Percentiles rank a stretch among this genome's conserved stretches.
These are phyloP conservation scores for Tachuris rubrigastra DNA, from an alignment of 2,113 vertebrate species.

Conservation along the genomic window DNA sequence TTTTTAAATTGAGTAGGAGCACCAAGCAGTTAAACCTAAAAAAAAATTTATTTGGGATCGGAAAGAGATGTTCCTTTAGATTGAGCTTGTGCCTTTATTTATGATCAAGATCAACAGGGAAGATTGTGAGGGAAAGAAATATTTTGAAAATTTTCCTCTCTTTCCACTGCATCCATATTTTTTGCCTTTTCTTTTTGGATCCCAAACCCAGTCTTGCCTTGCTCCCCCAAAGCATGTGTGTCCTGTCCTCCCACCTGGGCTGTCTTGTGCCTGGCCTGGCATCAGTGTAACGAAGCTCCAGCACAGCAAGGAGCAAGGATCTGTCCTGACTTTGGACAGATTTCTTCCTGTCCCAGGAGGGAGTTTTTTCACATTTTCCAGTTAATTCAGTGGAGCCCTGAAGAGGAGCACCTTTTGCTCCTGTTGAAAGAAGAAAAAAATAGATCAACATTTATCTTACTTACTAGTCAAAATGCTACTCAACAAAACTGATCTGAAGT, in stretches of 20 bases:
- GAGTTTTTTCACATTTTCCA: neutral
- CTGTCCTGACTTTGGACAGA: neutral
- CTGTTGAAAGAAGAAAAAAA: neutral
- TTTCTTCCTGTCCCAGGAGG: neutral
- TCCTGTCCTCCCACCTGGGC: neutral
- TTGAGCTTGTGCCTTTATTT: neutral
- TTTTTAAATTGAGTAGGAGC: neutral
- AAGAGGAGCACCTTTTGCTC: neutral
- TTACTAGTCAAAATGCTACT: neutral
- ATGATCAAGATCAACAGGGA: neutral
- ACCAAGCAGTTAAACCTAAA: neutral
- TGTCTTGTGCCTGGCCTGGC: neutral
- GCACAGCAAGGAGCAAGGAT: neutral
- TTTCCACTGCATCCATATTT: neutral
- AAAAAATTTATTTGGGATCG: neutral
- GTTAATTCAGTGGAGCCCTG: neutral
- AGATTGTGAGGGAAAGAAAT: neutral
- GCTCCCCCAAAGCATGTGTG: rapidly evolving
- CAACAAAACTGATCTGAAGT: neutral
- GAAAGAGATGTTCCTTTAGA: neutral
- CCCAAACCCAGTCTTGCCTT: neutral
- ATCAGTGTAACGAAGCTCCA: neutral
- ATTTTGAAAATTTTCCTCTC: neutral
- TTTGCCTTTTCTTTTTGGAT: neutral
- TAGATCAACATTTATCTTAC: neutral